Evolutionary conservation across 1,140 invertebrate genomes (phyloP).

Genomic region (Ylistrum balloti): DNA sequence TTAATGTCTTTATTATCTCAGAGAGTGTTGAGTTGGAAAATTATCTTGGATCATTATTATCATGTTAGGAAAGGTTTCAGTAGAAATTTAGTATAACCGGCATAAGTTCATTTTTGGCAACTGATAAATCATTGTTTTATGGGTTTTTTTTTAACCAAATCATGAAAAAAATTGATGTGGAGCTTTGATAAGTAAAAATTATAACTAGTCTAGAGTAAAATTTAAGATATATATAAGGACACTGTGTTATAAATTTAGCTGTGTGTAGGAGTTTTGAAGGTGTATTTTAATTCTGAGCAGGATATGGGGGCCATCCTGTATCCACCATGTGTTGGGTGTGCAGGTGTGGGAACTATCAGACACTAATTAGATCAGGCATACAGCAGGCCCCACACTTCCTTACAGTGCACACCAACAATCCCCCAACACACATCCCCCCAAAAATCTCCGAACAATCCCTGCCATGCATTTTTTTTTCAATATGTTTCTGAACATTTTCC

Average conservation of each 20-base stretch:
- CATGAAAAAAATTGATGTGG: background rate
- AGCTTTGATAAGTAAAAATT: background rate
- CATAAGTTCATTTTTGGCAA: too few relatives aligned
- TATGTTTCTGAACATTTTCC: too few relatives aligned
- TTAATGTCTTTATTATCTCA: too few relatives aligned
- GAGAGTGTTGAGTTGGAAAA: too few relatives aligned
- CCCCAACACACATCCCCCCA: background rate
- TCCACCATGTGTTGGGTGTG: background rate
- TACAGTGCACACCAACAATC: background rate
- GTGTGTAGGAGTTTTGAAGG: background rate
- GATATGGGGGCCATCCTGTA: background rate
- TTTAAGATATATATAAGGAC: too few relatives aligned
- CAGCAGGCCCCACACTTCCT: background rate
- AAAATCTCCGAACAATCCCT: background rate
- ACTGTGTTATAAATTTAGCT: background rate
- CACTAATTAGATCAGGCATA: slow-evolving; percentile 10
- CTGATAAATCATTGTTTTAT: too few relatives aligned
- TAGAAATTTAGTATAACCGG: background rate
- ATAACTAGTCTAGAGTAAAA: too few relatives aligned
- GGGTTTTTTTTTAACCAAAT: too few relatives aligned
- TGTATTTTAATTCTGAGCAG: slow-evolving; percentile 4
- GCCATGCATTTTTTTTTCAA: background rate
- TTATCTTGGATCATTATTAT: too few relatives aligned
- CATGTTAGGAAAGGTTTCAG: too few relatives aligned
- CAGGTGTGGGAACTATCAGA: slow-evolving; percentile 1